Percentiles rank a stretch among this genome's conserved stretches.
phyloP scores from a whole-genome alignment of 2,797 vertebrate genomes.

The Brachymystax lenok region DNA sequence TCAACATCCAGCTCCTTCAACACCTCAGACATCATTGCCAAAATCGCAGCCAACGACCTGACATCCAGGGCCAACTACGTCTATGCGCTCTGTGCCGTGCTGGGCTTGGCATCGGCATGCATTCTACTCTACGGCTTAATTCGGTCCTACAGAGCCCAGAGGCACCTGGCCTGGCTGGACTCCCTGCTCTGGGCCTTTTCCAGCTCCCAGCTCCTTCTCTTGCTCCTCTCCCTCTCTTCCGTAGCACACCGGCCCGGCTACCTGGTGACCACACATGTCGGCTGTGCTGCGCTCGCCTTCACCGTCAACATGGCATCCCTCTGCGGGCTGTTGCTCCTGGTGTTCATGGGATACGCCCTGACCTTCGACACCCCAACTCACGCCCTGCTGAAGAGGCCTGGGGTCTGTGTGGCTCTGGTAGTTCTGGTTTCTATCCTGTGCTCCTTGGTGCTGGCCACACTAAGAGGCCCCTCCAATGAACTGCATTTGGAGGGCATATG shows the following conservation, averaged over 20 bases:
- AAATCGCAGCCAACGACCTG: conserved; percentile 69
- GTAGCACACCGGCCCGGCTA: conserved; percentile 69
- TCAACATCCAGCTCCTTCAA: neutral
- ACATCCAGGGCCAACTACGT: conserved; percentile 72
- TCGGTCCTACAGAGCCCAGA: conserved; percentile 58
- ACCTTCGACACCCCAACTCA: conserved; percentile 50
- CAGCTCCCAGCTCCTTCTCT: conserved; percentile 72
- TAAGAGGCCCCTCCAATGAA: conserved; percentile 46
- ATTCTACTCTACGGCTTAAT: conserved; percentile 71
- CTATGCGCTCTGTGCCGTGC: conserved; percentile 67
- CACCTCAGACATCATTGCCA: neutral
- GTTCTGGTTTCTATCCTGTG: conserved; percentile 57
- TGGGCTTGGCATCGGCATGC: conserved; percentile 68
- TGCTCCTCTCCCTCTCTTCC: conserved; percentile 76
- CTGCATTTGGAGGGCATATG: conserved; percentile 55
- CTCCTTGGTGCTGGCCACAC: conserved; percentile 61
- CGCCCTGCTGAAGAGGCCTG: conserved; percentile 48
- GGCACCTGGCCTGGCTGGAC: conserved; percentile 63
- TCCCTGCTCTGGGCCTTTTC: conserved; percentile 70
- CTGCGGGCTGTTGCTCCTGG: conserved; percentile 65
- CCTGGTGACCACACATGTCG: conserved; percentile 58
- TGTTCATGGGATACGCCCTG: conserved; percentile 60
- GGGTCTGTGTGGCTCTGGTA: conserved; percentile 46
- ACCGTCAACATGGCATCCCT: conserved; percentile 74
- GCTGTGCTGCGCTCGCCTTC: conserved; percentile 76